A percentile compares a stretch with the other conserved stretches of the same genome.
Conservation (phyloP, 1,140 invertebrate genomes). For the Drosophila tani region DNA sequence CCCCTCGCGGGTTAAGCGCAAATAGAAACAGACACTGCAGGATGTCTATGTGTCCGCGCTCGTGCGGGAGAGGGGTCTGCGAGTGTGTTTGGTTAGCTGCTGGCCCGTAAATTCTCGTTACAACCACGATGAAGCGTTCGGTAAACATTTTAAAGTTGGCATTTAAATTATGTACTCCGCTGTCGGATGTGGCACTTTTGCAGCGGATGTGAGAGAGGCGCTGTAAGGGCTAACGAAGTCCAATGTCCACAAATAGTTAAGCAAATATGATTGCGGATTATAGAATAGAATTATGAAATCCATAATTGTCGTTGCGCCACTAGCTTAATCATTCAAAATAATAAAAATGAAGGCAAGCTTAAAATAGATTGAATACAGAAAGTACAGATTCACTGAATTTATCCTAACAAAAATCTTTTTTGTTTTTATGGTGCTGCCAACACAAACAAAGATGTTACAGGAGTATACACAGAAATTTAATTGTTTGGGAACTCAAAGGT, state of each 20-base stretch:
- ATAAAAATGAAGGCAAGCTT: not conserved
- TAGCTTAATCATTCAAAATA: not conserved
- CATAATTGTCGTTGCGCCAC: not conserved
- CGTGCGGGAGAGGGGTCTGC: constrained; percentile 21
- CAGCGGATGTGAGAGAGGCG: not conserved
- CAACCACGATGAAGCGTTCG: constrained; percentile 78
- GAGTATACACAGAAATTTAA: too few relatives aligned
- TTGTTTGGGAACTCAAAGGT: too few relatives aligned
- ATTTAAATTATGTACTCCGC: constrained; percentile 72
- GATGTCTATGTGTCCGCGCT: constrained; percentile 7
- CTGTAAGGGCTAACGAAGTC: constrained; percentile 9
- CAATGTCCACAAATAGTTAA: constrained; percentile 52
- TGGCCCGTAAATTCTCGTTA: constrained; percentile 81
- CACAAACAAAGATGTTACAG: too few relatives aligned
- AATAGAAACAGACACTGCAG: constrained; percentile 56
- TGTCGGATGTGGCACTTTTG: constrained; percentile 35
- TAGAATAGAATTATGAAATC: not conserved
- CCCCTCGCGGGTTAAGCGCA: constrained; percentile 73
- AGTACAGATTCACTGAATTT: too few relatives aligned
- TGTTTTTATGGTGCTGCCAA: too few relatives aligned
- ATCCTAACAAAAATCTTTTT: too few relatives aligned
- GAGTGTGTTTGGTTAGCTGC: constrained; percentile 66
- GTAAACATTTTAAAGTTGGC: constrained; percentile 82
- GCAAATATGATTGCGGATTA: constrained; percentile 52
- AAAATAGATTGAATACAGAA: too few relatives aligned